A percentile compares a stretch with the other conserved stretches of the same genome.
Evolutionary conservation across 2,888 invertebrate genomes (phyloP).

Genomic region (Eumacrocentrus americanus): DNA sequence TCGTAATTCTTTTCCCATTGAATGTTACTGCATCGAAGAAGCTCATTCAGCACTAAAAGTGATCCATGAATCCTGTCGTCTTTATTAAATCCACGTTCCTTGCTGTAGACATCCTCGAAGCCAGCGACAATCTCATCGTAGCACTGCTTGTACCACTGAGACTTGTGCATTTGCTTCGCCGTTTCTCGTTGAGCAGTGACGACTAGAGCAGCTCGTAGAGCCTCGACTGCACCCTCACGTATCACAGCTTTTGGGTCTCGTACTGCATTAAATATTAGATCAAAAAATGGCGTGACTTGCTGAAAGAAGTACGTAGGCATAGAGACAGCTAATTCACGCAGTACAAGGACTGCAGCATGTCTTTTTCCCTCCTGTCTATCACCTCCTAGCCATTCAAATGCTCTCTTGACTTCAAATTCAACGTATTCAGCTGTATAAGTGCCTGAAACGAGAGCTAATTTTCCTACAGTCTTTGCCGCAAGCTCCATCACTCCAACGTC

Average conservation of each 20-base stretch:
- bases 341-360: slow-evolving; percentile 89
- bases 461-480: slow-evolving; percentile 93
- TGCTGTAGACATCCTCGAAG: slow-evolving; percentile 71
- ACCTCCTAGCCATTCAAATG: slow-evolving; percentile 93
- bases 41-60: slow-evolving; percentile 89
- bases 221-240: slow-evolving; percentile 91
- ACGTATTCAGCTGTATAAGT: slow-evolving; percentile 96
- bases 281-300: slow-evolving; percentile 91
- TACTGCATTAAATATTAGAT: slow-evolving; percentile 89
- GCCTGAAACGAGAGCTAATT: slow-evolving; percentile 88
- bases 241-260: slow-evolving; percentile 90
- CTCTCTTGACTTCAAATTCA: slow-evolving; percentile 96
- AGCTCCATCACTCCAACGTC: slow-evolving; percentile 95
- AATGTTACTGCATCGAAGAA: slow-evolving; percentile 88
- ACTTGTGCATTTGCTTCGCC: slow-evolving; percentile 88
- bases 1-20: slow-evolving; percentile 84
- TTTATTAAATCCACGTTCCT: slow-evolving; percentile 79
- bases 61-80: slow-evolving; percentile 95
- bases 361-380: slow-evolving; percentile 90
- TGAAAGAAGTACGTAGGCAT: slow-evolving; percentile 98
- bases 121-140: slow-evolving; percentile 87
- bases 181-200: slow-evolving; percentile 96
- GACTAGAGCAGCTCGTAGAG: slow-evolving; percentile 91
- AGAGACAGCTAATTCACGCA: slow-evolving; percentile 91
- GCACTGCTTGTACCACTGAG: slow-evolving; percentile 92